Evolutionary conservation across 1,140 invertebrate species (phyloP).

Genomic region (Rhopalosiphum padi): DNA sequence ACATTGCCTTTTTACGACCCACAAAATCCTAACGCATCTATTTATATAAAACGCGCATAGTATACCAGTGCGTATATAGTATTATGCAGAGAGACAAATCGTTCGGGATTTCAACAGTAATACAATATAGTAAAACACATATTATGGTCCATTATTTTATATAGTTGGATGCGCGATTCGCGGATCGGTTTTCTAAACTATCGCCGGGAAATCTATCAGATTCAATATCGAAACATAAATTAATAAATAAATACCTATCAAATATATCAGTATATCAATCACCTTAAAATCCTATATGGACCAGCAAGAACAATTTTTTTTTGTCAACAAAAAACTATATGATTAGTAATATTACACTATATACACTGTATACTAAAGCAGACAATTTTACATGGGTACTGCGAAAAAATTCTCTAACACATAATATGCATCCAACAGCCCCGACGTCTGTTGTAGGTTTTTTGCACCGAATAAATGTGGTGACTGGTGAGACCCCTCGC

Average conservation of each 20-base stretch:
- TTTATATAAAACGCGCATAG: conserved; percentile 44
- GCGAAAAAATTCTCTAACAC: no score
- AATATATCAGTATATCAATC: not conserved
- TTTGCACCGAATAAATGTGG: no score
- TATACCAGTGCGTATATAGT: not conserved
- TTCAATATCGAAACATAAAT: not conserved
- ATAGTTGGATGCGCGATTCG: not conserved
- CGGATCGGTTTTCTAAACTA: not conserved
- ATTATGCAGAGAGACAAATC: not conserved
- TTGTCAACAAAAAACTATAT: not conserved
- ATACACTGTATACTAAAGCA: not conserved
- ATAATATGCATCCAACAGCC: not conserved
- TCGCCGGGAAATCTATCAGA: not conserved
- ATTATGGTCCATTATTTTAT: not conserved
- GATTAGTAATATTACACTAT: not conserved
- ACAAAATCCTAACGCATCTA: conserved; percentile 47
- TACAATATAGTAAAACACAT: not conserved
- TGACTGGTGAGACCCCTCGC: no score
- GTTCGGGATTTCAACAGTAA: conserved; percentile 8
- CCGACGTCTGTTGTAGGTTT: no score
- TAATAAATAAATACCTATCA: not conserved
- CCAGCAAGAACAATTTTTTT: not conserved
- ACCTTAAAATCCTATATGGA: not conserved
- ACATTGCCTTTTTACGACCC: conserved; percentile 57
- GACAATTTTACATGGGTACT: no score